Conservation (phyloP, 2,888 invertebrate genomes). For the Lasioglossum oenotherae region DNA sequence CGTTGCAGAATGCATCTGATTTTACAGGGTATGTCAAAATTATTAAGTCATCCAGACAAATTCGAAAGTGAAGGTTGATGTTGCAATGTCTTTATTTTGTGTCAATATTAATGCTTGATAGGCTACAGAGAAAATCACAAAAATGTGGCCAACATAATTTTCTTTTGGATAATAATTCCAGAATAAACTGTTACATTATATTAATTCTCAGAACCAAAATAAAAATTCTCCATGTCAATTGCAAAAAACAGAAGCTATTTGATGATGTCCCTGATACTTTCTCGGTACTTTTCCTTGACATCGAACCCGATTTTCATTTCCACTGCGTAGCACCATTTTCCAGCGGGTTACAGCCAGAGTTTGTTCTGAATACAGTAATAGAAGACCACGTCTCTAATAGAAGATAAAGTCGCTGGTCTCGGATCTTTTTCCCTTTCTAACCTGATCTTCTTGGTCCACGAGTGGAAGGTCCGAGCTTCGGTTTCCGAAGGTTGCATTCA, state of each 20-base stretch:
- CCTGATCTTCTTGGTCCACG: constrained; percentile 29
- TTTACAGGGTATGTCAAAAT: not conserved
- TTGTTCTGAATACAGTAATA: constrained; percentile 28
- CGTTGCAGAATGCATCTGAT: too few relatives aligned
- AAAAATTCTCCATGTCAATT: not conserved
- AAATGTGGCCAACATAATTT: too few relatives aligned
- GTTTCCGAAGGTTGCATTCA: constrained; percentile 35
- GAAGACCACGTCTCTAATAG: not conserved
- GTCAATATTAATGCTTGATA: too few relatives aligned
- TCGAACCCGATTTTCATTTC: constrained; percentile 41
- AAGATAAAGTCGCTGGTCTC: constrained; percentile 30
- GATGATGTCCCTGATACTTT: too few relatives aligned
- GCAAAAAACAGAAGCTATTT: too few relatives aligned
- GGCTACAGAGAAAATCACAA: too few relatives aligned
- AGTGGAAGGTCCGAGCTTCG: constrained; percentile 21
- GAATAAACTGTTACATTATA: too few relatives aligned
- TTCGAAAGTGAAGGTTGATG: too few relatives aligned
- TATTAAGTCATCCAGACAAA: not conserved
- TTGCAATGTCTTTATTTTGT: too few relatives aligned
- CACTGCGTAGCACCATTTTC: constrained; percentile 42
- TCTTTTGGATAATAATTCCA: too few relatives aligned
- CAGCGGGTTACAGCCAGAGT: constrained; percentile 25
- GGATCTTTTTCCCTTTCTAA: not conserved
- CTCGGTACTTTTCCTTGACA: too few relatives aligned
- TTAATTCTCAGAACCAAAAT: not conserved